phyloP scores from a whole-genome alignment of 2,113 vertebrate genomes.

The Loxodonta africana region DNA sequence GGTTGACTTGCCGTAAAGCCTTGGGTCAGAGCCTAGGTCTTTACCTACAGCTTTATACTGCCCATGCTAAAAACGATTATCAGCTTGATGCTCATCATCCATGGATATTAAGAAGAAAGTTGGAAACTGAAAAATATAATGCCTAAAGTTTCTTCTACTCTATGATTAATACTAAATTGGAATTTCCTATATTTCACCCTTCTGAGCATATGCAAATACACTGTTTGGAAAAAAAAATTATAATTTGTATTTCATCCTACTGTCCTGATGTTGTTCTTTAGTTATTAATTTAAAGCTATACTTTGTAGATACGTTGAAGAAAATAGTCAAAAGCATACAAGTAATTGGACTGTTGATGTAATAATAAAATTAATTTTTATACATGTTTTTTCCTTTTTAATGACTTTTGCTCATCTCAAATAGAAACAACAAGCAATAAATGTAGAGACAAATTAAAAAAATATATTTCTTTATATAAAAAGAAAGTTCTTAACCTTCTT shows the following conservation, averaged over 20 bases:
- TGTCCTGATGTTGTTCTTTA: not conserved
- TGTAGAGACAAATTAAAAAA: not conserved
- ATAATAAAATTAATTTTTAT: not conserved
- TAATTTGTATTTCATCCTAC: not conserved
- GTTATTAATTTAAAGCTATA: not conserved
- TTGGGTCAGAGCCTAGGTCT: not conserved
- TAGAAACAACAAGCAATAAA: not conserved
- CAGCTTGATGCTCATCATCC: not conserved
- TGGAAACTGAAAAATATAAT: not conserved
- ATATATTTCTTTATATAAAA: not conserved
- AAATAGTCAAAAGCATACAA: not conserved
- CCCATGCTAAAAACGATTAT: not conserved
- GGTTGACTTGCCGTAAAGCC: not conserved
- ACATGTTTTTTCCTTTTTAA: not conserved
- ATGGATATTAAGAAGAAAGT: not conserved
- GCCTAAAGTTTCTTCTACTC: not conserved
- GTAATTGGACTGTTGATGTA: not conserved
- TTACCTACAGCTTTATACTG: not conserved
- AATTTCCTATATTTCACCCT: not conserved
- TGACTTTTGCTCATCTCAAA: not conserved
- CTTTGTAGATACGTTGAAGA: not conserved
- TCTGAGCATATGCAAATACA: not conserved
- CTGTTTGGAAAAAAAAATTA: constrained; percentile 12
- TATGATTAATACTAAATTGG: not conserved
- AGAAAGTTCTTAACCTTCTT: not conserved